Base-by-base conservation (phyloP, 2,888 invertebrate species). In the Caenorhabditis panamensis region DNA sequence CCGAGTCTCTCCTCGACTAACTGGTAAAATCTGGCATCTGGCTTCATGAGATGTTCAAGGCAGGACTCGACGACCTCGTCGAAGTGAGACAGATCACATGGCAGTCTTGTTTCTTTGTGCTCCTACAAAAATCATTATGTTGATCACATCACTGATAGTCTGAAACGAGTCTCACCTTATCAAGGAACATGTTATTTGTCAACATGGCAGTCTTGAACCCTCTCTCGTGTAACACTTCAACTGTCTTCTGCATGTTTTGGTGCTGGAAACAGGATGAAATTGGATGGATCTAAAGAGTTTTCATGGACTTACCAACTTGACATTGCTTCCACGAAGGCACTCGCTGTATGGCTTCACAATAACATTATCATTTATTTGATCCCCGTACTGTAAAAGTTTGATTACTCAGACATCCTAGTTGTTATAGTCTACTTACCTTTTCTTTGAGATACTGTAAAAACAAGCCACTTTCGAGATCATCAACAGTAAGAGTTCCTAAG, bases 51-150 rank as follows among this genome's bases (percentile, higher is more conserved):
- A 1, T 82, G 82, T 62, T 86, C 82, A 37, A 84, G 22, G 56
- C 87, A 86, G 9, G 87, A 87, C 66, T 88, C 88, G 4, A 88
- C 81, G 61, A 88, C 85, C 31, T 83, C 82, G 51, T 88, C 86
- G 62, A 88, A 88, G 24, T 63, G 71, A 9, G 82, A 68, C 31
- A 80, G 67, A 59, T 84, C 84, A 36, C 82, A 76, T 11, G 83
- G 82, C 9, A 83, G 51, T 18, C 83, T 63, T 20, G 61, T 49
- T 41, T 80, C 76, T 36, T 77, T 72, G 66, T 78, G 72, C 26
- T 63, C 82, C 79, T 82, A 37, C 58, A 69, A 31, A n/a, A n/a
- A n/a, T n/a, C n/a, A n/a, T n/a, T n/a, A n/a, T n/a, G n/a, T n/a
- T n/a, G n/a, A n/a, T 47, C 31, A 63, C 16, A 22, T 31, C 20